A percentile compares a stretch with the other conserved stretches of the same genome.
Conservation (phyloP, 2,888 invertebrate species). For the Pristionchus japonicus region DNA sequence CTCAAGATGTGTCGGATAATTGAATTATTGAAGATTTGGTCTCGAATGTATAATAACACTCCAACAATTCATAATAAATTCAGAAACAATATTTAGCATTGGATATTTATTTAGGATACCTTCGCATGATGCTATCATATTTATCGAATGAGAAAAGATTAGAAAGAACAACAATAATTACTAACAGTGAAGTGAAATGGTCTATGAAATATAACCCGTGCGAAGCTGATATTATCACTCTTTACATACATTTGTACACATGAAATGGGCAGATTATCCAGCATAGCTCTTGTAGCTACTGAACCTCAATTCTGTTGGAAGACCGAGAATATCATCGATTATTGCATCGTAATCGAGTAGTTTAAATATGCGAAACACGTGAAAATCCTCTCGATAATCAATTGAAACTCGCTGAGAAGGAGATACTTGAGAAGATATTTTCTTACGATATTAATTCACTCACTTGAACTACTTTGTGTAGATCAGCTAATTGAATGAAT, state of each 20-base stretch:
- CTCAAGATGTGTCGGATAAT: no score
- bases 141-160: not conserved
- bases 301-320: not conserved
- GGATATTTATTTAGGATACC: no score
- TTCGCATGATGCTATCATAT: not conserved
- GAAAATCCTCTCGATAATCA: conserved; percentile 33
- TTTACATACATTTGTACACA: not conserved
- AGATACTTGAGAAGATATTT: not conserved
- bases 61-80: no score
- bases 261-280: not conserved
- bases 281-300: not conserved
- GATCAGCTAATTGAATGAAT: conserved; percentile 22
- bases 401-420: not conserved
- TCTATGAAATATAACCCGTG: not conserved
- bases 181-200: not conserved
- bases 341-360: not conserved
- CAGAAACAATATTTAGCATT: no score
- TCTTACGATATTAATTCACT: not conserved
- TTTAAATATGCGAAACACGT: conserved; percentile 23
- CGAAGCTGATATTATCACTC: not conserved
- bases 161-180: not conserved
- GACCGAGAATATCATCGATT: conserved; percentile 14
- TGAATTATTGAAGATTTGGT: no score
- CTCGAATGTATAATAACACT: no score
- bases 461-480: conserved; percentile 20